A percentile compares a stretch with the other conserved stretches of the same genome.
Conservation (phyloP, 2,888 invertebrate genomes). For the Parelbella ahira region DNA sequence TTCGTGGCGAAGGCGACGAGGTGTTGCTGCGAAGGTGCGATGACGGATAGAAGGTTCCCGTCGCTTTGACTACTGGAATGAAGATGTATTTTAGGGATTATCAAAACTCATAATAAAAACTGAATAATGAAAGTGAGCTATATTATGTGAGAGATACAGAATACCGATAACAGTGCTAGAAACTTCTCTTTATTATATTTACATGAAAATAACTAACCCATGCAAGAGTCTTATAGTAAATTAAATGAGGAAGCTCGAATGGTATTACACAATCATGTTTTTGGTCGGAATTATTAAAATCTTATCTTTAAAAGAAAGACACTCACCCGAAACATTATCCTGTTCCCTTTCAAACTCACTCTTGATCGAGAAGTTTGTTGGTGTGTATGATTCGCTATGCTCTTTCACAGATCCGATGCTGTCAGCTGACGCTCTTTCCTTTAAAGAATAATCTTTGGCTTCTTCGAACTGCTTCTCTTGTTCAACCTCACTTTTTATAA, state of each 20-base stretch:
- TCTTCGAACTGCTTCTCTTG: conserved; percentile 66
- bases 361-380: conserved; percentile 71
- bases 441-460: conserved; percentile 76
- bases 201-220: no score
- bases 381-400: conserved; percentile 51
- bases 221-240: no score
- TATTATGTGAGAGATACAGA: no score
- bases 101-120: no score
- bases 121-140: no score
- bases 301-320: conserved; percentile 45
- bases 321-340: conserved; percentile 74
- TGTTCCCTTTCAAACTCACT: conserved; percentile 73
- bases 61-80: conserved; percentile 93
- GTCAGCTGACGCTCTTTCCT: conserved; percentile 69
- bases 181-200: no score
- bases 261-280: no score
- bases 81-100: conserved; percentile 36
- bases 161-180: no score
- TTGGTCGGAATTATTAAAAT: no score
- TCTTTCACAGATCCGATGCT: conserved; percentile 64
- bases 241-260: no score
- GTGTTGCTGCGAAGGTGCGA: conserved; percentile 82
- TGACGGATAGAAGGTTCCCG: conserved; percentile 94
- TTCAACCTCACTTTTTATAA: conserved; percentile 64
- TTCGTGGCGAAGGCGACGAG: conserved; percentile 75